Base-by-base conservation (phyloP, 2,797 vertebrate species). In the Sciaenops ocellatus region DNA sequence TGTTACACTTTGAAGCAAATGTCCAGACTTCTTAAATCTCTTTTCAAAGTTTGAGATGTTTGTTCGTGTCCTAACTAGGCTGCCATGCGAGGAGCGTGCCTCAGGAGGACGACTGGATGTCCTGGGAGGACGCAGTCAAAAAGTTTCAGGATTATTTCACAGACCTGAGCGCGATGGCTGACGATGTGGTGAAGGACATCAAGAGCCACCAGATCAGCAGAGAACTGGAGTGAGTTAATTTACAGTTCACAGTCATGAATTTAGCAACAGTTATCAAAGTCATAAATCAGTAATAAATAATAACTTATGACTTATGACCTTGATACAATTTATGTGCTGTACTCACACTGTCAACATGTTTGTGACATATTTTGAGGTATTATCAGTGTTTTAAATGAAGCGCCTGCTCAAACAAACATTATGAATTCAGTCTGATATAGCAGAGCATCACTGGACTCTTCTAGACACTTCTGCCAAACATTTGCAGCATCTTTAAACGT, bases 151-250 rank as follows among this genome's bases (percentile, higher is more conserved):
- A 93, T 4, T 95, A 95, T 22, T 71, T 96, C 46, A 70, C 69
- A 0, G 89, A 90, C 20, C 78, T 96, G 56, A 95, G 87, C 73
- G 52, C 79, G 0, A 88, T 76, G 26, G 89, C 92, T 0, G 93
- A 95, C 0, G 85, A 89, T 0, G 54, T 95, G 65, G 72, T 94
- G 41, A 61, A 88, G 16, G 87, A 90, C 46, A 79, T 97, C 69
- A 90, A 64, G 65, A 84, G 71, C 59, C 80, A 89, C 3, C 76
- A 95, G 80, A 78, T 97, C 81, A 89, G 80, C 87, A 88, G 92
- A 84, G 96, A 97, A 64, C 85, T 97, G 11, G 95, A 95, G 97
- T 97, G 90, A 97, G 97, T 96, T 30, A 1, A 46, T 17, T 38
- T 13, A n/a, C 1, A 4, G 34, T 38, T 47, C 28, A 15, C 42